Base-by-base conservation (phyloP, 2,797 vertebrate species). In the Halcyon chelicuti region DNA sequence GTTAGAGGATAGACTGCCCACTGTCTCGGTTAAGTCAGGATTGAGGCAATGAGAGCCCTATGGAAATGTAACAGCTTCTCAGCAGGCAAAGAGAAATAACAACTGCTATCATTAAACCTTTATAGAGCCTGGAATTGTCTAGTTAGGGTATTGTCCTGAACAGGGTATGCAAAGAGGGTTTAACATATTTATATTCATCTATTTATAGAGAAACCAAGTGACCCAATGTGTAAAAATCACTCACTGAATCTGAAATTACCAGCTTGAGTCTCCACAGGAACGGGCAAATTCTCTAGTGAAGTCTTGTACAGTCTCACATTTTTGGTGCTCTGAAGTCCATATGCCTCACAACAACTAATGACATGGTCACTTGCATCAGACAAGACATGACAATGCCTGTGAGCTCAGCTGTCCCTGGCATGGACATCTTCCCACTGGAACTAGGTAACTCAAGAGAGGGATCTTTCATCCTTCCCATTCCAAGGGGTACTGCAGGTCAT, bases 341-440 rank as follows among this genome's bases (percentile, higher is more conserved):
- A 9, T 44, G 15, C 15, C 37, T 82, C 33, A 31, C 49, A 89
- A 39, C 11, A 51, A 9, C 9, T 42, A 10, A 40, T 22, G 54
- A 18, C 5, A 8, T 8, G 9, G 23, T 70, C 46, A 42, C 28
- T 55, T 37, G 12, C 0, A 0, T 61, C 54, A 31, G 68, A 55
- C 1, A 8, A 42, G 33, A 47, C 0, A 0, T 37, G 15, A 21
- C 33, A 70, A 7, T 11, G 9, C 17, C 47, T 49, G 26, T 35
- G 51, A 66, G 25, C 14, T 19, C 49, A 57, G 15, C 40, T 62
- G 4, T 35, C 7, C 8, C 22, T 33, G 18, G 6, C 21, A 51
- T 1, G 1, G 29, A 49, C 54, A 39, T 16, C 55, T 71, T 80
- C 33, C n/a, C 12, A 2, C 8, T 55, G 42, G 22, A 90, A 20